phyloP scores from a whole-genome alignment of 2,113 vertebrate genomes.

The Colaptes auratus region DNA sequence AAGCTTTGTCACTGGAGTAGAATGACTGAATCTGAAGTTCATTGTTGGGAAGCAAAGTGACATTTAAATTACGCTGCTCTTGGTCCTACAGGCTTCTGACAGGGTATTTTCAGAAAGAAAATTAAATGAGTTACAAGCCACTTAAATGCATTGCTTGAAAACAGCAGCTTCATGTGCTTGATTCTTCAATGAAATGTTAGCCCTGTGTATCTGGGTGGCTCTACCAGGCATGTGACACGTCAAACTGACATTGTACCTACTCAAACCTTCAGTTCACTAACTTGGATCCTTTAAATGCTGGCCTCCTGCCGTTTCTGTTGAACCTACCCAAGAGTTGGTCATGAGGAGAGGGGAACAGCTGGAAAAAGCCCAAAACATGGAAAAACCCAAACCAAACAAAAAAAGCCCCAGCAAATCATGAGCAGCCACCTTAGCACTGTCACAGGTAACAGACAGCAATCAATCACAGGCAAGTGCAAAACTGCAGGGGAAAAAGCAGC shows the following conservation, averaged over 20 bases:
- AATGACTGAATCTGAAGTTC: background rate
- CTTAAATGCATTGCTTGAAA: conserved; percentile 32
- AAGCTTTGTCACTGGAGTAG: background rate
- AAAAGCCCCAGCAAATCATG: background rate
- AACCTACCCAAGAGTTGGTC: background rate
- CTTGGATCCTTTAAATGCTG: background rate
- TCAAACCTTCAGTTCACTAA: background rate
- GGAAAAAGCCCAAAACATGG: background rate
- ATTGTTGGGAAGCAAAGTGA: conserved; percentile 31
- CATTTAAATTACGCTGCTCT: conserved; percentile 60
- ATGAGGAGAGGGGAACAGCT: background rate
- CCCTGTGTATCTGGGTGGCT: background rate
- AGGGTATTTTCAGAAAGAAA: conserved; percentile 41
- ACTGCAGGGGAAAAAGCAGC: background rate
- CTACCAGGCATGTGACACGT: background rate
- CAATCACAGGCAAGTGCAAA: background rate
- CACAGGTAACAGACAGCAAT: background rate
- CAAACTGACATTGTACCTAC: background rate
- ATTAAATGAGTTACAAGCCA: conserved; percentile 42
- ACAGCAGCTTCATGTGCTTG: conserved; percentile 19
- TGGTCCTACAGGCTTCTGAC: conserved; percentile 35
- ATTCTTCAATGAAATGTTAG: conserved; percentile 23
- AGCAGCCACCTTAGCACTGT: background rate
- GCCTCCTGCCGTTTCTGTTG: background rate
- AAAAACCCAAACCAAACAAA: background rate